These are phyloP conservation scores for Pteronotus mesoamericanus DNA, from an alignment of 2,797 vertebrate species.

Conservation along the genomic window DNA sequence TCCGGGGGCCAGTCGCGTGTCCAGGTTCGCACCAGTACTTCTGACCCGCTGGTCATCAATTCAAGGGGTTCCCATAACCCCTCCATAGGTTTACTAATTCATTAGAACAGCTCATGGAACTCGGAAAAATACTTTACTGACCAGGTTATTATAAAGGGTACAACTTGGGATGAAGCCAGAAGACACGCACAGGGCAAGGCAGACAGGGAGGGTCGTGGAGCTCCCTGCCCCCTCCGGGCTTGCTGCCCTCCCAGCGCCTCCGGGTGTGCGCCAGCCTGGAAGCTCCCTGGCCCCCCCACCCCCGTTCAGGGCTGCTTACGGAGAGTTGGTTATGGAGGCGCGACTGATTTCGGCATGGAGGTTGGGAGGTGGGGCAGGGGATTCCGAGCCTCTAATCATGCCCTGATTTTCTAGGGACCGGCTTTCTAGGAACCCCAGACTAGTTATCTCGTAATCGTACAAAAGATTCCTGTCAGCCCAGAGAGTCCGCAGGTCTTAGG, in stretches of 20 bases:
- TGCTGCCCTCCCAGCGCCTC: neutral
- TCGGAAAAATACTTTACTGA: neutral
- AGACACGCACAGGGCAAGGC: neutral
- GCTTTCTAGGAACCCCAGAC: neutral
- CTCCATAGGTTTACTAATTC: neutral
- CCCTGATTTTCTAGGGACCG: neutral
- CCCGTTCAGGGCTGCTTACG: neutral
- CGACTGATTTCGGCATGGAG: neutral
- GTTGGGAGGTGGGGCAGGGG: neutral
- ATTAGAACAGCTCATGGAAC: neutral
- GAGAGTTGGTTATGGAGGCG: neutral
- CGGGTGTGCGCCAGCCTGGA: neutral
- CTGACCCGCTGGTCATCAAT: neutral
- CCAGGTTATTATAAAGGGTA: neutral
- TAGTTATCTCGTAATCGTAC: neutral
- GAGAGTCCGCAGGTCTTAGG: neutral
- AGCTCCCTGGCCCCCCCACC: neutral
- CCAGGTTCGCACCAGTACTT: neutral
- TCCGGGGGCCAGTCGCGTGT: neutral
- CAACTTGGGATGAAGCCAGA: neutral
- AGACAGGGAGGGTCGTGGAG: neutral
- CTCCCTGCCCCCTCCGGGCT: neutral
- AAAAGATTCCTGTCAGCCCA: neutral
- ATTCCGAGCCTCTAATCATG: neutral
- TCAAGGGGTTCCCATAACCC: neutral